phyloP scores from a whole-genome alignment of 2,113 vertebrate species.

The Stigmatopora nigra region DNA sequence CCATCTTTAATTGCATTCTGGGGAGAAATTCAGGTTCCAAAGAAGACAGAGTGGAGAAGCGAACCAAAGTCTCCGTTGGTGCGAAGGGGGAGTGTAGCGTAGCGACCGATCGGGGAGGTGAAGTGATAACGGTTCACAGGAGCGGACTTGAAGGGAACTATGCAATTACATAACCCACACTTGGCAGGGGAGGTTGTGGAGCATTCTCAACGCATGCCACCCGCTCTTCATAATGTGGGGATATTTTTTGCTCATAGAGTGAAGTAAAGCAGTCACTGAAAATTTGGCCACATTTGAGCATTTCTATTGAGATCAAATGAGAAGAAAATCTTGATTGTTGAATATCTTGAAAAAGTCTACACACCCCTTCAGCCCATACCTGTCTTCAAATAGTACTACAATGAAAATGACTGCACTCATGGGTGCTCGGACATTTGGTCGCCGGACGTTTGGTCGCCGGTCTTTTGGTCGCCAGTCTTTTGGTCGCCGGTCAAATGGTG shows the following conservation, averaged over 20 bases:
- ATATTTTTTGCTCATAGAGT: neutral
- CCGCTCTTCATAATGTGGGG: neutral
- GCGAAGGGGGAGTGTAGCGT: slow-evolving; percentile 3
- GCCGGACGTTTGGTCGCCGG: no score
- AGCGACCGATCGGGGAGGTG: slow-evolving; percentile 22
- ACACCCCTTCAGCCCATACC: no score
- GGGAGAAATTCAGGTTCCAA: slow-evolving; percentile 36
- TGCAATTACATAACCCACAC: slow-evolving; percentile 52
- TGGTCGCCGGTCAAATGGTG: no score
- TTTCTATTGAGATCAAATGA: neutral
- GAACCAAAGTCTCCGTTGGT: neutral
- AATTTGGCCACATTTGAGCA: neutral
- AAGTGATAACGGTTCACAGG: slow-evolving; percentile 47
- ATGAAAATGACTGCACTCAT: no score
- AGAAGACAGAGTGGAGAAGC: neutral
- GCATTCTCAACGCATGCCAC: slow-evolving; percentile 41
- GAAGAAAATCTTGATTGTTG: neutral
- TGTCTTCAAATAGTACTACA: no score
- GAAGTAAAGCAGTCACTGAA: neutral
- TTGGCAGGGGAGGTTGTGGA: slow-evolving; percentile 46
- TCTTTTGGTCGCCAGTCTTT: no score
- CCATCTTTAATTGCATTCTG: slow-evolving; percentile 60
- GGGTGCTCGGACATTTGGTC: no score
- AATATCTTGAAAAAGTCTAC: neutral
- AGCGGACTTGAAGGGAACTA: slow-evolving; percentile 48